phyloP scores from a whole-genome alignment of 2,113 vertebrate genomes.

The Menidia beryllina region DNA sequence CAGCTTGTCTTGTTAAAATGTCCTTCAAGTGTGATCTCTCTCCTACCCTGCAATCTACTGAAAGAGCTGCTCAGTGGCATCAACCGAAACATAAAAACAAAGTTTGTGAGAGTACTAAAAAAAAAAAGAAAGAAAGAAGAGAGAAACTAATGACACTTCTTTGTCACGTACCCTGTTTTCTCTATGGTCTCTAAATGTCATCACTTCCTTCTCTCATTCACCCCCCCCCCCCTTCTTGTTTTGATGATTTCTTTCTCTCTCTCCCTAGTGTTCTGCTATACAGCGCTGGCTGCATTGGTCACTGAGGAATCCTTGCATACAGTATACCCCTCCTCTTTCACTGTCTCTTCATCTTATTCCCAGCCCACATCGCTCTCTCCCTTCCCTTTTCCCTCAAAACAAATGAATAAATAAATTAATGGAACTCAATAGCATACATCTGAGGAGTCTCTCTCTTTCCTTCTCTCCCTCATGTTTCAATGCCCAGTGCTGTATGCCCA shows the following conservation, averaged over 20 bases:
- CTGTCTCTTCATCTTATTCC: constrained; percentile 35
- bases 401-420: constrained; percentile 2
- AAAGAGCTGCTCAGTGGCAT: constrained; percentile 17
- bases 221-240: constrained; percentile 22
- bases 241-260: constrained; percentile 44
- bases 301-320: constrained; percentile 52
- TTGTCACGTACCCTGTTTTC: background rate
- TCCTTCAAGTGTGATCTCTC: constrained; percentile 50
- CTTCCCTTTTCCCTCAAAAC: constrained; percentile 1
- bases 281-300: constrained; percentile 46
- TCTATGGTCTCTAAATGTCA: constrained; percentile 13
- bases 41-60: constrained; percentile 15
- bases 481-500: constrained; percentile 44
- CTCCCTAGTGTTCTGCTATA: constrained; percentile 54
- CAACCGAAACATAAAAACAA: too few species aligned
- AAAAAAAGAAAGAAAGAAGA: too few species aligned
- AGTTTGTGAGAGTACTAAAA: background rate
- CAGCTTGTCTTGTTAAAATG: constrained; percentile 2
- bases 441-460: constrained; percentile 12
- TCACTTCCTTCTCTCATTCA: constrained; percentile 14
- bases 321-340: constrained; percentile 40
- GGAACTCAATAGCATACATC: constrained; percentile 12
- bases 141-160: constrained; percentile 9
- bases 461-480: constrained; percentile 21
- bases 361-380: constrained; percentile 25